Evolutionary conservation across 1,140 invertebrate species (phyloP), one percentile per base, ranked within the genome.

Genomic region (Oscheius sp.): DNA sequence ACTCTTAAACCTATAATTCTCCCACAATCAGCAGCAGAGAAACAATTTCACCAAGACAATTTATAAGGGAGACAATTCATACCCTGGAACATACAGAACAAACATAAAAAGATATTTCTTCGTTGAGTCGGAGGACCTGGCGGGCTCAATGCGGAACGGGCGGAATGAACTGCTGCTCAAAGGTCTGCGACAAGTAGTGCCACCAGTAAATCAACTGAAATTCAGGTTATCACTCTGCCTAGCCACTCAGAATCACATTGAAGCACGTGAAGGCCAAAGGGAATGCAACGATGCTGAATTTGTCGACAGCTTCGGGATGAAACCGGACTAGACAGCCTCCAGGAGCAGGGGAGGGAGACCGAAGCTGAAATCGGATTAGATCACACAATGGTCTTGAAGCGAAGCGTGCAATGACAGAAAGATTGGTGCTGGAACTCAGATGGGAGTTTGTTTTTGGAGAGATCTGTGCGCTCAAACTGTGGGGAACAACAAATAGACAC

Each of bases 201-300:
- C 75, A 77, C 75, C 75, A 77, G 75, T 77, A 77, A 58, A 77
- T 45, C 1, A 75, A 55, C 74, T 75, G 65, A 62, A 74, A 63
- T 15, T 23, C 59, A 55, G 0, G 18, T 38, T 73, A 20, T 55
- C 13, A 32, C 4, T 63, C 2, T 59, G 10, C 35, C 18, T 1
- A 59, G 42, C 1, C n/a, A 62, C 10, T 15, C 20, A 2, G 0
- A n/a, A 34, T 49, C 61, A 69, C 77, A 63, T 78, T 78, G 59
- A 78, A 78, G 31, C 78, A 55, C 2, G 77, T 78, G 59, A 78
- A 78, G 3, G 77, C 77, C 52, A 83, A 45, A 13, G 82, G 82
- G 52, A 83, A 83, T 26, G 68, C 66, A n/a, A 83, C 82, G 35
- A 84, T 82, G n/a, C 75, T 79, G 18, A 84, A 61, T 45, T 84